Evolutionary conservation across 2,113 vertebrate genomes (phyloP), one percentile per base, ranked within the genome.

Genomic region (Pseudopipra pipra): DNA sequence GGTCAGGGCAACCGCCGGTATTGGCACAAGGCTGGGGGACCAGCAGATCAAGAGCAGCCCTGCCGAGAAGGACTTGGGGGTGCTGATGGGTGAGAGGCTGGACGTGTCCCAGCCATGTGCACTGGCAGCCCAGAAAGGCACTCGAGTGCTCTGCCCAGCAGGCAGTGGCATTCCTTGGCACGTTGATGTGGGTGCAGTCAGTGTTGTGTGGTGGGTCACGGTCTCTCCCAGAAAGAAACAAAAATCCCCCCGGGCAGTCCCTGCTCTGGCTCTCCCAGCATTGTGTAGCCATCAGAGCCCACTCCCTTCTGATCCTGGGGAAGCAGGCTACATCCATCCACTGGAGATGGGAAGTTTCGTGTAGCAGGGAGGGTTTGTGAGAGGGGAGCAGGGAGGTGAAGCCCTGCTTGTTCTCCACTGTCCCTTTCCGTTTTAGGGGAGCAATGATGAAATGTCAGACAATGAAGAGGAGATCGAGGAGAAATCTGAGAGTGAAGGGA

Each of bases 401-500:
- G 7, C 11, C 12, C 27, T 51, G 47, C 25, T 35, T 22, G 47
- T 16, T 18, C 30, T 66, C 61, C 85, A 80, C 30, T 66, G n/a
- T 71, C 24, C 1, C 4, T 85, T 67, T 77, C 52, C 3, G 1
- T 85, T 92, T 47, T 55, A 98, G 96, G 97, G 98, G 77, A 99
- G 98, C 74, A 98, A 99, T 23, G 98, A 98, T 25, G 99, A 99
- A 46, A 96, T 97, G n/a, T 99, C 98, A 0, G 99, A 99, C 67
- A 98, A 98, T 2, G 99, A 99, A 72, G 98, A 98, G 31, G 98
- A 98, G 20, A 92, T 97, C 3, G 98, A 97, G 7, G 99, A 99
- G 73, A 98, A 98, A 76, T 99, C 99, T 0, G 99, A 98, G 86
- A 99, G 99, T 0, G 99, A 99, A 93, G 99, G 98, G 76, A 99